Evolutionary conservation across 2,888 invertebrate genomes (phyloP).

Genomic region (Psylliodes chrysocephalus): DNA sequence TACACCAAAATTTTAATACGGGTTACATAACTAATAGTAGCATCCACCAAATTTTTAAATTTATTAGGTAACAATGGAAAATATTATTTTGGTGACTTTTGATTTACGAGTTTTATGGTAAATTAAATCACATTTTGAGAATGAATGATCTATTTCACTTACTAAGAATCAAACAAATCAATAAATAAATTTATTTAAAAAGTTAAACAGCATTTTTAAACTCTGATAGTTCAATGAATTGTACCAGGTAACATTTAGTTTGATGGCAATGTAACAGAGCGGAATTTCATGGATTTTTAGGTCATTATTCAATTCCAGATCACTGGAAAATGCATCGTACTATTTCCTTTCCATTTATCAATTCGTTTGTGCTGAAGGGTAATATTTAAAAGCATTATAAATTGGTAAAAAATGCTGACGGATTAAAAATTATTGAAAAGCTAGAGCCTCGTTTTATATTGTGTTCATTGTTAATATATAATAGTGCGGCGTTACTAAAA

Average conservation of each 20-base stretch:
- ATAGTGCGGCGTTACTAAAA: too few relatives aligned
- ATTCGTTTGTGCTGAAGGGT: conserved; percentile 40
- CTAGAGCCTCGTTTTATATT: not conserved
- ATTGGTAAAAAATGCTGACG: conserved; percentile 31
- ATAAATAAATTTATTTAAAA: too few relatives aligned
- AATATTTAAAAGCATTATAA: conserved; percentile 36
- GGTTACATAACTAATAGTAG: too few relatives aligned
- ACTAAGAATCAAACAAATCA: too few relatives aligned
- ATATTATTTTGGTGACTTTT: too few relatives aligned
- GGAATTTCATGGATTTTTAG: conserved; percentile 40
- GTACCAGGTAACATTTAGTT: conserved; percentile 44
- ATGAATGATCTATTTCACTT: too few relatives aligned
- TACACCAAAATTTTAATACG: too few relatives aligned
- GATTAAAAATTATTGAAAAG: conserved; percentile 26
- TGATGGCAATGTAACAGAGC: conserved; percentile 38
- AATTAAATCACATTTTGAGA: too few relatives aligned
- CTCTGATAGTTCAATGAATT: conserved; percentile 1
- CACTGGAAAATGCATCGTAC: conserved; percentile 43
- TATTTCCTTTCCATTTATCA: conserved; percentile 45
- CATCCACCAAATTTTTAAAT: too few relatives aligned
- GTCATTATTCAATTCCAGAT: conserved; percentile 45
- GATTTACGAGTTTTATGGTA: too few relatives aligned
- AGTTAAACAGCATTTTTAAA: not conserved
- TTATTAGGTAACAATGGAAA: too few relatives aligned
- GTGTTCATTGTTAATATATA: not conserved